Conservation (phyloP, 2,113 vertebrate genomes). For the Crotophaga sulcirostris region DNA sequence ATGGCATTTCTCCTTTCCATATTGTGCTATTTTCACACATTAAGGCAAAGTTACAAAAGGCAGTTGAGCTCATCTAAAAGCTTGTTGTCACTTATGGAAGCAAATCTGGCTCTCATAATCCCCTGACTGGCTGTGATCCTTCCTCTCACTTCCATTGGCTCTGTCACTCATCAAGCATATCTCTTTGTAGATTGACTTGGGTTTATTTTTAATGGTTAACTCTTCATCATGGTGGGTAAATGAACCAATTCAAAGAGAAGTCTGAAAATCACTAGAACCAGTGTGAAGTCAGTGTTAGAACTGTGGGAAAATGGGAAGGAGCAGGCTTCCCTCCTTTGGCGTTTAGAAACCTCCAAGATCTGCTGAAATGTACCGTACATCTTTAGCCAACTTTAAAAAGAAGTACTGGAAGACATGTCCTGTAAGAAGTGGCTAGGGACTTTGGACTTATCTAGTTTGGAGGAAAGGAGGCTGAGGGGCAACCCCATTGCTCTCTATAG, state of each 20-base stretch:
- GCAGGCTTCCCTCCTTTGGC: not conserved
- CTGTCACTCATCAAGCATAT: not conserved
- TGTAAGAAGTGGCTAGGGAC: no score
- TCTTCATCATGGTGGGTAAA: not conserved
- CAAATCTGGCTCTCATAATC: not conserved
- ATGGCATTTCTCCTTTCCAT: constrained; percentile 25
- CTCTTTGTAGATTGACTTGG: not conserved
- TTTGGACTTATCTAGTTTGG: no score
- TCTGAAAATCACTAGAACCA: not conserved
- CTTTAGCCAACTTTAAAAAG: not conserved
- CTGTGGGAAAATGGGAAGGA: not conserved
- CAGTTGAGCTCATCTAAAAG: not conserved
- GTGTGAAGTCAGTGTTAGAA: not conserved
- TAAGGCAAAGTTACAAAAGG: constrained; percentile 34
- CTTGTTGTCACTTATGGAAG: not conserved
- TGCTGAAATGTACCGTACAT: not conserved
- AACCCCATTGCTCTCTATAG: no score
- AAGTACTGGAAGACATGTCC: not conserved
- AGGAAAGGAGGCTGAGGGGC: no score
- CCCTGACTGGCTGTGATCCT: not conserved
- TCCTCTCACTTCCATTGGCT: not conserved
- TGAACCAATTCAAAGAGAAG: not conserved
- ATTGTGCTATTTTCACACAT: constrained; percentile 35
- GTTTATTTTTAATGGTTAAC: not conserved
- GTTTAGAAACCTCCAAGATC: not conserved